Base-by-base conservation (phyloP, 2,113 vertebrate species). In the Steatornis caripensis region DNA sequence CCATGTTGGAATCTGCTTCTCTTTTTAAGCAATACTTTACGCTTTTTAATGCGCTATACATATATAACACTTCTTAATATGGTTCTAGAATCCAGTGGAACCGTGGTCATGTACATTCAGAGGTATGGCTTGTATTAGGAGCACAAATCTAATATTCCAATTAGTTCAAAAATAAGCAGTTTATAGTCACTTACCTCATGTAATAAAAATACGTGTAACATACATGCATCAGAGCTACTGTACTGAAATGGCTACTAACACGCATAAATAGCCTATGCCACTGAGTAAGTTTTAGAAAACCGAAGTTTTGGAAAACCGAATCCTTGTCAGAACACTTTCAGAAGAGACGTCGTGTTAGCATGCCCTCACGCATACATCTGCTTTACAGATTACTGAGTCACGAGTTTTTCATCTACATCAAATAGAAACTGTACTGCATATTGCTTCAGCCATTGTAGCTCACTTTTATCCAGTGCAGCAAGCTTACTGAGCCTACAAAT, bases 371-470 rank as follows among this genome's bases (percentile, higher is more conserved):
- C 84, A 93, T 72, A 87, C 89, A 96, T 91, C 92, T 93, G 72
- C 81, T 93, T 89, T 72, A 76, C 65, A 88, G 62, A 97, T 92
- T 94, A 95, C 93, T 61, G 80, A 97, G 54, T 93, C 91, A 96
- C 23, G 57, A 93, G 84, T 66, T 96, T 97, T 96, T 97, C 96
- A 96, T 86, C 92, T 96, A 64, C 39, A 61, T 45, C 84, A 94
- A 96, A 95, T 58, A 95, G 88, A 96, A 90, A 36, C 64, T 71
- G 92, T 77, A 82, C 46, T 57, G 84, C 95, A 89, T 78, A 96
- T 79, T 91, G 92, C 88, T 80, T 62, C 77, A 81, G 89, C 53
- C 94, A 87, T 78, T 90, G 84, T 48, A 90, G 76, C 83, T 95
- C 58, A 8, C 87, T 96, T 94, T 62, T 61, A 91, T 75, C 68